phyloP scores from a whole-genome alignment of 2,113 vertebrate species.

The Canis aureus region DNA sequence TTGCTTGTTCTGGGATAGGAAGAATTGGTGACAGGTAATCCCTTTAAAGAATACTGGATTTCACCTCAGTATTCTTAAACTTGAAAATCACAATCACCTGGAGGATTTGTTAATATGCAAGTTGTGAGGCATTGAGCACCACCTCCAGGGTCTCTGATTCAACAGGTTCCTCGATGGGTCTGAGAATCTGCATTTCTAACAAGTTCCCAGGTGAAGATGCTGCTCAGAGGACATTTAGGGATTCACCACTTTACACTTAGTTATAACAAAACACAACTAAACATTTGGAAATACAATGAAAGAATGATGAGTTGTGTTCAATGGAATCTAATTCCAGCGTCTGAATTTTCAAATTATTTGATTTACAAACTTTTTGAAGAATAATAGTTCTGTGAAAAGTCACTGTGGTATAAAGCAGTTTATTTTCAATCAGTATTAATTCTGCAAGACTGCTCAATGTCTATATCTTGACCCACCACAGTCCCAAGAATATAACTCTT shows the following conservation, averaged over 20 bases:
- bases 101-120: not conserved
- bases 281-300: not conserved
- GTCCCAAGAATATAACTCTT: slow-evolving; percentile 37
- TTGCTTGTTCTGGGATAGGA: not conserved
- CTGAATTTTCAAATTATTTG: slow-evolving; percentile 24
- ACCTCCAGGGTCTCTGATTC: not conserved
- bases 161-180: not conserved
- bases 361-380: slow-evolving; percentile 40
- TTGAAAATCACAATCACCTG: slow-evolving; percentile 11
- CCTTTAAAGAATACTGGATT: not conserved
- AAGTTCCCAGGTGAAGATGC: not conserved
- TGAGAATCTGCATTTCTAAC: not conserved
- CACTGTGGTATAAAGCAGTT: not conserved
- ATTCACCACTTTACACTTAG: not conserved
- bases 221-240: not conserved
- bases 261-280: not conserved
- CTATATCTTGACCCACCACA: not conserved
- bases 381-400: slow-evolving; percentile 13
- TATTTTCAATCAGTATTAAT: slow-evolving; percentile 30
- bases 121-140: not conserved
- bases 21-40: not conserved
- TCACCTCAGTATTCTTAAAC: not conserved
- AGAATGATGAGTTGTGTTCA: not conserved
- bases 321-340: not conserved
- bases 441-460: not conserved